Evolutionary conservation across 2,113 vertebrate genomes (phyloP), one percentile per base, ranked within the genome.

Genomic region (Ptilonorhynchus violaceus): DNA sequence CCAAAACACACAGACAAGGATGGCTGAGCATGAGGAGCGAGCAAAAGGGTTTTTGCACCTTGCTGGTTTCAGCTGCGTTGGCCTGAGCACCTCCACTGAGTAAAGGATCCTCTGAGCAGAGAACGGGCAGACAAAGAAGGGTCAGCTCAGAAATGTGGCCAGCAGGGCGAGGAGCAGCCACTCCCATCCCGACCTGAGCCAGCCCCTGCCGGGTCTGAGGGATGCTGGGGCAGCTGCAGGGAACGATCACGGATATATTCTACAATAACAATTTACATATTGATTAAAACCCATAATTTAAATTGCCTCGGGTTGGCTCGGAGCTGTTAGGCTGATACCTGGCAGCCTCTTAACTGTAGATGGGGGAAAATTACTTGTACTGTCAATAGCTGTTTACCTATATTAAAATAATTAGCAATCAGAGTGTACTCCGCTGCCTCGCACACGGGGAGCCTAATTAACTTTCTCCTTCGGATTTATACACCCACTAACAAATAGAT

Each of bases 371-470:
- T 96, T 44, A 42, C 90, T 92, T 78, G 72, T 46, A 15, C 60
- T 94, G 88, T 95, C 96, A 96, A 95, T 94, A 94, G 90, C 83
- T 93, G 92, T 92, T 97, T 95, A 92, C 83, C 93, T 96, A 49
- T 94, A 92, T 94, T 88, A 93, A 94, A 96, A 93, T 92, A 94
- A 95, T 95, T 91, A 95, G 81, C 81, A 89, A 94, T 77, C 88
- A 89, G 90, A 90, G 72, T 33, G 39, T 84, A 88, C 75, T 94
- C 88, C 62, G 33, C 64, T 68, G 90, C 77, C 89, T 87, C 27
- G 73, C 67, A 59, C 11, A 2, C 74, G 30, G 93, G 87, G 91
- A 96, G 75, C 37, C 96, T 95, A 88, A 97, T 96, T 95, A 96
- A 91, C 77, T 85, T 92, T 93, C 78, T 96, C 73, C 62, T 87